Evolutionary conservation across 2,797 vertebrate species (phyloP).

Genomic region (Chaetodon trifasciatus): DNA sequence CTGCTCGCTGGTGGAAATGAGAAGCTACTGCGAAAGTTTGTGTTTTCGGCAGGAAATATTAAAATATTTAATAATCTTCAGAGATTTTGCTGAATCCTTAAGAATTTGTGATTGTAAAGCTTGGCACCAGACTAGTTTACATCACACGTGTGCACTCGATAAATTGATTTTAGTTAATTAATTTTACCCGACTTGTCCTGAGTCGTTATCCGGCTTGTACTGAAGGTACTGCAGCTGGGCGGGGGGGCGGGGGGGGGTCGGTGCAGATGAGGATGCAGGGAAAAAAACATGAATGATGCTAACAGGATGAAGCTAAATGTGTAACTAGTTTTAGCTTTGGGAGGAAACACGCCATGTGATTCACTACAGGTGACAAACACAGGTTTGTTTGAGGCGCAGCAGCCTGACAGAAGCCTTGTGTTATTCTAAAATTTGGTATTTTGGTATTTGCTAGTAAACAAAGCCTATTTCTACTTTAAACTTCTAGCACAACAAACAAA

Average conservation of each 20-base stretch:
- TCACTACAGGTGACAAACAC: background rate
- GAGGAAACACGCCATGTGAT: background rate
- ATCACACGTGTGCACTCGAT: background rate
- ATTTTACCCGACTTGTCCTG: background rate
- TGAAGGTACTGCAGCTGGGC: background rate
- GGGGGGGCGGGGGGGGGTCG: background rate
- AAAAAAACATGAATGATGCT: too few relatives aligned
- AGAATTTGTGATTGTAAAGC: background rate
- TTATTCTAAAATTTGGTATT: too few relatives aligned
- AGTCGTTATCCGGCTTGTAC: too few relatives aligned
- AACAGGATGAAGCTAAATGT: too few relatives aligned
- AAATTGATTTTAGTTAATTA: background rate
- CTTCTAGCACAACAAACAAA: background rate
- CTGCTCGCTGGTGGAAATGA: background rate
- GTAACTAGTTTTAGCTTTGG: background rate
- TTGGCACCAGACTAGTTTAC: background rate
- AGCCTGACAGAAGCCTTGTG: too few relatives aligned
- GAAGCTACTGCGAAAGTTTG: background rate
- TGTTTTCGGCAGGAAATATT: background rate
- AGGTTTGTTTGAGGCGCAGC: too few relatives aligned
- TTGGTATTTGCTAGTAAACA: background rate
- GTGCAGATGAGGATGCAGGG: background rate
- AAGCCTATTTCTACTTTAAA: background rate
- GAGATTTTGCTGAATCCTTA: background rate
- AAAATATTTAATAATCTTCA: too few relatives aligned